Base-by-base conservation (phyloP, 2,113 vertebrate species). In the Brienomyrus brachyistius region DNA sequence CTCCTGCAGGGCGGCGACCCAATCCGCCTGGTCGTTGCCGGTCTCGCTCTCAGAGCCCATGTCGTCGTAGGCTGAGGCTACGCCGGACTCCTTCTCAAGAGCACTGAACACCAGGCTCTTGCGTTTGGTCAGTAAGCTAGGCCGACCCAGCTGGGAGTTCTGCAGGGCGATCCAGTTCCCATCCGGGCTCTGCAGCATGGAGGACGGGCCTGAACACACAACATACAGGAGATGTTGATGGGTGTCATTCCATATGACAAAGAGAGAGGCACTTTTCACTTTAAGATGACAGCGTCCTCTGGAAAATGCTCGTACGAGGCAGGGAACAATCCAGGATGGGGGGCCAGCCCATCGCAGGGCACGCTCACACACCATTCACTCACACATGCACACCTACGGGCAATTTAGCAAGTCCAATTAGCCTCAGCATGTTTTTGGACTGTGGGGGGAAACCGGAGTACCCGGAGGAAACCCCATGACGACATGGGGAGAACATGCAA, bases 111-210 rank as follows among this genome's bases (percentile, higher is more conserved):
- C 95, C 91, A 95, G 95, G 9, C 96, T 97, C 94, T 98, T 98
- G 51, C 96, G 97, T 70, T 95, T 96, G 92, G 96, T 96, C 7
- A 98, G 96, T 93, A 98, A 95, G 89, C 95, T 95, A 48, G 96
- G 94, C 0, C 94, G 96, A 8, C 97, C 94, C 91, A 94, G 92
- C 17, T 95, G 5, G 6, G 95, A 91, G 0, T 96, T 97, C 93
- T 97, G 97, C 93, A 98, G 91, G 91, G 97, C 97, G 0, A 98
- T 96, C 98, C 98, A 99, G 93, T 99, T 99, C 19, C 98, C 98
- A 0, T 99, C 98, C 0, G 96, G 95, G 91, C 98, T 99, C 91
- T 97, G 97, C 43, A 99, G 92, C 89, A 97, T 94, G 21, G 96
- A 94, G 89, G 96, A 95, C 0, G 93, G 92, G 90, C 91, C 91